Evolutionary conservation across 2,113 vertebrate species (phyloP).

Genomic region (Candoia aspera): DNA sequence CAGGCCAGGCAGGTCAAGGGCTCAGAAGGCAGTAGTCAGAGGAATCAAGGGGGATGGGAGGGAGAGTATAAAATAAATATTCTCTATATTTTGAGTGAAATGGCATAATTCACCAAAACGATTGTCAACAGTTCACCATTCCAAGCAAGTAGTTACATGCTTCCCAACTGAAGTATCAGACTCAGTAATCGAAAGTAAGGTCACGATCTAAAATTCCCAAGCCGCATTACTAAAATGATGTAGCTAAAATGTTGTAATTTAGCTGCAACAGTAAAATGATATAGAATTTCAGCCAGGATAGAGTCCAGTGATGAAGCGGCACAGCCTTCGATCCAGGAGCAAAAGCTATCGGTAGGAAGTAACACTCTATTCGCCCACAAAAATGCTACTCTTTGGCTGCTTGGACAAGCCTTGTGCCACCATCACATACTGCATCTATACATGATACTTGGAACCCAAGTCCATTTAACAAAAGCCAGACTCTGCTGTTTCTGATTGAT

Average conservation of each 20-base stretch:
- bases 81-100: not conserved
- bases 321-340: not conserved
- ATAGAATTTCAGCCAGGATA: not conserved
- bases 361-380: not conserved
- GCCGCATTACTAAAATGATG: not conserved
- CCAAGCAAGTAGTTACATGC: not conserved
- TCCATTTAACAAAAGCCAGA: not conserved
- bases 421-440: not conserved
- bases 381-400: not conserved
- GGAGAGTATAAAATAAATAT: not conserved
- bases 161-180: not conserved
- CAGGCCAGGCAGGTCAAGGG: not conserved
- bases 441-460: not conserved
- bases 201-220: not conserved
- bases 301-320: not conserved
- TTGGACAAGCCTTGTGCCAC: not conserved
- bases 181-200: not conserved
- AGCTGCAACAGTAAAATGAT: not conserved
- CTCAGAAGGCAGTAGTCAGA: not conserved
- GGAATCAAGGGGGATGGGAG: not conserved
- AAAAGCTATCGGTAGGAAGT: not conserved
- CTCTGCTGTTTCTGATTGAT: not conserved
- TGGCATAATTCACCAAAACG: not conserved
- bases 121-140: not conserved
- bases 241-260: not conserved